These are phyloP conservation scores for Zoroaster sp. DNA, from an alignment of 53 echinoderm and acorn worm species.

Conservation along the genomic window DNA sequence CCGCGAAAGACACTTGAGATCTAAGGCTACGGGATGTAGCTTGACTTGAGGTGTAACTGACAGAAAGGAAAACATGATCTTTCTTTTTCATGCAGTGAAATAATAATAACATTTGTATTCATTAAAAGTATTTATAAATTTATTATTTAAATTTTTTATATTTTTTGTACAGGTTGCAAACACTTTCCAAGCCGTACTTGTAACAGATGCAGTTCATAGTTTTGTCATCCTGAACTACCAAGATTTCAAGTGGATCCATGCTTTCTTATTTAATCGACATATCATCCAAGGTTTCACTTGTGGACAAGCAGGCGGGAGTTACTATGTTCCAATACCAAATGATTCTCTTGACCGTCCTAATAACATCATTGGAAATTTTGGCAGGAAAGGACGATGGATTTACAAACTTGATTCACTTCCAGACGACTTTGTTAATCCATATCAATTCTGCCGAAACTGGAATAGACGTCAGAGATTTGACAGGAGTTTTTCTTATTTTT, in stretches of 20 bases:
- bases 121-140: too few species aligned
- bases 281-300: too few species aligned
- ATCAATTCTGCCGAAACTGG: neutral
- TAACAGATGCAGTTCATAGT: conserved; percentile 68
- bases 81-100: too few species aligned
- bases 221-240: conserved; percentile 81
- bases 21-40: too few species aligned
- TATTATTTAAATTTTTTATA: too few species aligned
- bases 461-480: neutral
- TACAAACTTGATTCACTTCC: neutral
- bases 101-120: too few species aligned
- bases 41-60: too few species aligned
- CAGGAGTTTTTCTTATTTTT: neutral
- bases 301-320: neutral
- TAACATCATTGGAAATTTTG: neutral
- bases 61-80: too few species aligned
- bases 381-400: neutral
- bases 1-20: too few species aligned
- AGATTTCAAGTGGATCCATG: neutral
- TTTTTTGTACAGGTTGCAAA: conserved; percentile 58
- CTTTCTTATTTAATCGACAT: neutral
- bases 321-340: neutral
- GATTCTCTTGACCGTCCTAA: neutral
- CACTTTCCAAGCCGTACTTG: conserved; percentile 78
- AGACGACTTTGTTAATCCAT: neutral